Evolutionary conservation across 2,888 invertebrate species (phyloP).

Genomic region (Ormyrus pomaceus): DNA sequence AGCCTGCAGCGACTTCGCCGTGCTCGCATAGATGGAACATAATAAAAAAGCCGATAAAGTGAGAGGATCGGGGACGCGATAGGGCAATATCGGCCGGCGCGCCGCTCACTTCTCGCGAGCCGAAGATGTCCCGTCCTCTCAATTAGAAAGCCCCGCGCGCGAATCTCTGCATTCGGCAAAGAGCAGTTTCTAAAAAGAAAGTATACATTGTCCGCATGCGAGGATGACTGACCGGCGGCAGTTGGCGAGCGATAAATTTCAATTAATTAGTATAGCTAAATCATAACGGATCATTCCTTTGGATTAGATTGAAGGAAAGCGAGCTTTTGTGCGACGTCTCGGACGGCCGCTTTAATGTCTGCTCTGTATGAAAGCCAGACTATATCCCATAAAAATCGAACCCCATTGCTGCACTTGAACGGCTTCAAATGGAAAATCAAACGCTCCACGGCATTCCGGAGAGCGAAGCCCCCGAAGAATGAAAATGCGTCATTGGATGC

Average conservation of each 20-base stretch:
- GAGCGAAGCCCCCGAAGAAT: conserved; percentile 9
- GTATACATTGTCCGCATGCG: background rate
- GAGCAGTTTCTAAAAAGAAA: conserved; percentile 48
- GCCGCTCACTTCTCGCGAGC: conserved; percentile 37
- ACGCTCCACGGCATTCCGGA: conserved; percentile 7
- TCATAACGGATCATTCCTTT: too few species aligned
- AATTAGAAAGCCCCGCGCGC: conserved; percentile 44
- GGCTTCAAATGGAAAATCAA: conserved; percentile 29
- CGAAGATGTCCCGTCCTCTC: conserved; percentile 16
- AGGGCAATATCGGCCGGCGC: conserved; percentile 17
- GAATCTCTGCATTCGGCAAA: background rate
- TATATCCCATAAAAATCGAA: conserved; percentile 19
- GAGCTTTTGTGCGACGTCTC: too few species aligned
- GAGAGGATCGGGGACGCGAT: conserved; percentile 54
- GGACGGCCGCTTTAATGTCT: too few species aligned
- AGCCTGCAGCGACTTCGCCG: background rate
- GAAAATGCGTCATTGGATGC: conserved; percentile 25
- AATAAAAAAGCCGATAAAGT: conserved; percentile 40
- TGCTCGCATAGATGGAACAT: background rate
- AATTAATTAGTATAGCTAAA: too few species aligned
- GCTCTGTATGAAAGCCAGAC: background rate
- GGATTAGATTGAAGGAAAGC: too few species aligned
- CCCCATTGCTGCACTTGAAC: background rate
- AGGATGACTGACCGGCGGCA: too few species aligned
- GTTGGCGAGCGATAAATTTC: too few species aligned